Evolutionary conservation across 2,113 vertebrate species (phyloP), one percentile per base, ranked within the genome.

Genomic region (Chrysemys picta): DNA sequence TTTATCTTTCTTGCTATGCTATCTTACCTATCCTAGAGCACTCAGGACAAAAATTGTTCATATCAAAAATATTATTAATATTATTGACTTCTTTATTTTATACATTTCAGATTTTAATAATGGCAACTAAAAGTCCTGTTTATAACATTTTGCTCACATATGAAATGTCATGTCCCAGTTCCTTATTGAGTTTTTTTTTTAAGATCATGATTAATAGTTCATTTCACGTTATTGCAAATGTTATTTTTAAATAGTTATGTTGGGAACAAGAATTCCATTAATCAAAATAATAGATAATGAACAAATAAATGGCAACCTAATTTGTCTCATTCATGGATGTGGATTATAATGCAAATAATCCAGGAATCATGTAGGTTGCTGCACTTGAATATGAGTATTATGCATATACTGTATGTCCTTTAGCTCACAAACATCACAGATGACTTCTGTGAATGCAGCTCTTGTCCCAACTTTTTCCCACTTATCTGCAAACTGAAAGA

Each of bases 241-340:
- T 94, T 98, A 97, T 97, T 98, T 97, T 96, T 97, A 97, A 98
- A 95, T 92, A 96, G 96, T 97, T 97, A 96, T 97, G 95, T 96
- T 96, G 89, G 95, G 96, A 97, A 94, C 94, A 95, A 97, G 97
- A 98, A 98, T 98, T 98, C 97, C 98, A 99, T 98, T 99, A 98
- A 98, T 99, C 98, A 99, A 98, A 99, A 98, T 98, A 98, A 98
- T 98, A 98, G 93, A 98, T 98, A 98, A 98, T 98, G 98, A 98
- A 98, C 98, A 98, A 98, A 98, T 98, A 98, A 99, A 98, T 98
- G 98, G 98, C 98, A 98, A 93, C 97, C 98, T 98, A 97, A 97
- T 98, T 98, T 98, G 98, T 98, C 98, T 99, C 98, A 96, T 98
- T 98, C 98, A 98, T 97, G 98, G 98, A 98, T 96, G 89, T 94